These are phyloP conservation scores for Phenganax subtilis DNA, from an alignment of 92 coral and sea anemone genomes.

Conservation along the genomic window DNA sequence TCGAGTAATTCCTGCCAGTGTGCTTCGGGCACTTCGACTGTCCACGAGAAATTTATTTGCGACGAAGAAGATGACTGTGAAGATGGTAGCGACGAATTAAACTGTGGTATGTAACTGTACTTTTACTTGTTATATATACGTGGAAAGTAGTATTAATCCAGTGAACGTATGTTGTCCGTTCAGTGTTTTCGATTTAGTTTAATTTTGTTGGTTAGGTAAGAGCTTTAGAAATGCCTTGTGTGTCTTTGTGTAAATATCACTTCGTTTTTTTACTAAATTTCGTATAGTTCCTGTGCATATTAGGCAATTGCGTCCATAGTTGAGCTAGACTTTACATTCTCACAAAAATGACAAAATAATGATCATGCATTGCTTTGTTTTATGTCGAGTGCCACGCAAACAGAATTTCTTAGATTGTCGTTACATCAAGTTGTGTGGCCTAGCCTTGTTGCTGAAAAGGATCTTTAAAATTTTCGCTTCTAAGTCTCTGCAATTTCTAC, in stretches of 20 bases:
- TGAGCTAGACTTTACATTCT: neutral
- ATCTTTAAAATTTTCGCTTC: neutral
- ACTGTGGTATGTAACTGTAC: slow-evolving; percentile 21
- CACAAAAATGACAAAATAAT: neutral
- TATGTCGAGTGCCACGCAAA: neutral
- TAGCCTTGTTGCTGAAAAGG: neutral
- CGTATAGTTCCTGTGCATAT: neutral
- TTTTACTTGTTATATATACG: neutral
- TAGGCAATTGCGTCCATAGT: neutral
- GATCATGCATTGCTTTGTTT: neutral
- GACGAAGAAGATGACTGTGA: slow-evolving; percentile 70
- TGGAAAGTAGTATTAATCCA: no score
- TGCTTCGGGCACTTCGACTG: slow-evolving; percentile 44
- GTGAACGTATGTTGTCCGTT: no score
- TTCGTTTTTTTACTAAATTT: neutral
- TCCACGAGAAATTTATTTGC: slow-evolving; percentile 56
- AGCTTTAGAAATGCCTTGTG: neutral
- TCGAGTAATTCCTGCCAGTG: slow-evolving; percentile 53
- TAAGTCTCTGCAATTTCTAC: neutral
- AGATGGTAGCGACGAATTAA: slow-evolving; percentile 72
- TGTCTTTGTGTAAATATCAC: neutral
- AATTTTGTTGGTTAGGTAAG: neutral
- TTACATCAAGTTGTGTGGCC: neutral
- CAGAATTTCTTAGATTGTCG: neutral
- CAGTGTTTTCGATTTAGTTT: no score